phyloP scores from a whole-genome alignment of 2,797 vertebrate species.

The Cryptoblepharus egeriae region DNA sequence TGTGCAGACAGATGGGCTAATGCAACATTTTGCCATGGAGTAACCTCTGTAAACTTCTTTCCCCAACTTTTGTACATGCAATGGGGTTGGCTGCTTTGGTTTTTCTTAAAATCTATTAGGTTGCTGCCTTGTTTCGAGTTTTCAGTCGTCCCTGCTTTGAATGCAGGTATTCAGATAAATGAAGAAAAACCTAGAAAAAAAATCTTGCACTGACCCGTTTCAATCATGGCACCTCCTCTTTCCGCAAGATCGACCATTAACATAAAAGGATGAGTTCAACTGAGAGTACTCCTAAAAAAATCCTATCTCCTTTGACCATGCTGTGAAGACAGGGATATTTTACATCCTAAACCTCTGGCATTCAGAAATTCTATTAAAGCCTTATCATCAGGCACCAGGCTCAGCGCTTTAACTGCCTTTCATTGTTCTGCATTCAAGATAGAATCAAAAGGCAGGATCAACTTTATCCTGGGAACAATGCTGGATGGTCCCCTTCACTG shows the following conservation, averaged over 20 bases:
- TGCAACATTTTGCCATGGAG: neutral
- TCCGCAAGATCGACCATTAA: constrained; percentile 83
- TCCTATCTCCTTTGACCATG: constrained; percentile 90
- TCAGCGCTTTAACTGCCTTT: constrained; percentile 80
- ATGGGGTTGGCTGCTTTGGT: neutral
- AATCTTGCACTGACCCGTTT: constrained; percentile 57
- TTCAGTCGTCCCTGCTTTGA: too few species aligned
- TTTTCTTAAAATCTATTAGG: neutral
- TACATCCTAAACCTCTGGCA: constrained; percentile 91
- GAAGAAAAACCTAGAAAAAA: constrained; percentile 39
- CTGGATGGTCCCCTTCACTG: constrained; percentile 40
- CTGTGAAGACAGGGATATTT: constrained; percentile 86
- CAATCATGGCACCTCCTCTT: constrained; percentile 71
- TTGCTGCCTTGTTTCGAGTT: neutral
- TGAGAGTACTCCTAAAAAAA: constrained; percentile 87
- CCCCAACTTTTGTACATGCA: too few species aligned
- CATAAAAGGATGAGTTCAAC: constrained; percentile 88
- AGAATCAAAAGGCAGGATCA: constrained; percentile 86
- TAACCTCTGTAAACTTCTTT: neutral
- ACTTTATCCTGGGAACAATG: constrained; percentile 80
- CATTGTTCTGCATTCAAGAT: constrained; percentile 90
- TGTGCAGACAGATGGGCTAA: neutral
- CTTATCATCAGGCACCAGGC: constrained; percentile 95
- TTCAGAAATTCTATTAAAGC: constrained; percentile 96
- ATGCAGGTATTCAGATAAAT: constrained; percentile 17